Evolutionary conservation across 2,113 vertebrate genomes (phyloP).

Genomic region (Mandrillus leucophaeus): DNA sequence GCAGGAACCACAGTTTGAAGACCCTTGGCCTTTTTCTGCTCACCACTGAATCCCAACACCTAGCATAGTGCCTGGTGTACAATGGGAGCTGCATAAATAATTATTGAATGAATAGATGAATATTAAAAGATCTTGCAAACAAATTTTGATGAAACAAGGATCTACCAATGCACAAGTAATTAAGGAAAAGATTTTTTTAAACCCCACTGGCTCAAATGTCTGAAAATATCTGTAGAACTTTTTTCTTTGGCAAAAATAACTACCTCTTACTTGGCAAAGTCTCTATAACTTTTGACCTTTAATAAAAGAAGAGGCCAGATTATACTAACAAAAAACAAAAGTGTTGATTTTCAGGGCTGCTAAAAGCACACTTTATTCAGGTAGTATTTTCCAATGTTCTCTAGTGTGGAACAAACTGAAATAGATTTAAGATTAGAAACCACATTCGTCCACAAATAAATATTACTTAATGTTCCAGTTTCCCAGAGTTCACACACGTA

Average conservation of each 20-base stretch:
- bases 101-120: neutral
- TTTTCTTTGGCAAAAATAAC: slow-evolving; percentile 35
- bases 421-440: slow-evolving; percentile 65
- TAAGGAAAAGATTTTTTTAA: neutral
- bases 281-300: neutral
- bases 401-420: slow-evolving; percentile 58
- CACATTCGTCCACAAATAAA: slow-evolving; percentile 59
- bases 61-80: neutral
- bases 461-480: slow-evolving; percentile 38
- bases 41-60: neutral
- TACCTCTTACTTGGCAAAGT: neutral
- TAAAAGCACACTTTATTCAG: neutral
- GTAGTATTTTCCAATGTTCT: slow-evolving; percentile 46
- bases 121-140: neutral
- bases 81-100: neutral
- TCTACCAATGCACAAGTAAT: neutral
- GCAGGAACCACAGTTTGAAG: neutral
- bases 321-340: neutral
- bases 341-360: neutral
- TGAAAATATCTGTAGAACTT: slow-evolving; percentile 36
- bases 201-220: neutral
- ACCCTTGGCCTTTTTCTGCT: neutral
- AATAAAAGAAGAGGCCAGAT: neutral
- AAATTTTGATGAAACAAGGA: neutral
- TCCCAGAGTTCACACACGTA: neutral